Evolutionary conservation across 2,797 vertebrate genomes (phyloP).

Genomic region (Menidia menidia): DNA sequence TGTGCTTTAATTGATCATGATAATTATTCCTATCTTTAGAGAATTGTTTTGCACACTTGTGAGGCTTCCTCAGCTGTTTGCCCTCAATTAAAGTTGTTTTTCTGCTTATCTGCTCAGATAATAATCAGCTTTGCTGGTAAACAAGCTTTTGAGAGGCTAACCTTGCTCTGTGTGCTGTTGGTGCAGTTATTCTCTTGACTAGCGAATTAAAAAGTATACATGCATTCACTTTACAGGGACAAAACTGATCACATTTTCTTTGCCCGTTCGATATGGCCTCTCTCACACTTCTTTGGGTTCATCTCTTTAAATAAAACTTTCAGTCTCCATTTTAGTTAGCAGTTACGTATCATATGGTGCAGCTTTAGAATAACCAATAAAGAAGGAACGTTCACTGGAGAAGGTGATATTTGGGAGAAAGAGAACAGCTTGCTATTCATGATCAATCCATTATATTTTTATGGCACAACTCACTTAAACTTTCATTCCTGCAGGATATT

Average conservation of each 20-base stretch:
- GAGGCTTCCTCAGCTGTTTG: conserved; percentile 66
- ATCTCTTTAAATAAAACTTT: not conserved
- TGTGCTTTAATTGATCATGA: conserved; percentile 54
- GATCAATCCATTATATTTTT: conserved; percentile 46
- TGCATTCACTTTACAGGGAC: conserved; percentile 17
- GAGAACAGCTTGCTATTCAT: conserved; percentile 28
- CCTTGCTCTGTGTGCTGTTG: conserved; percentile 47
- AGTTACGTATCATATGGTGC: not conserved
- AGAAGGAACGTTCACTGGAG: not conserved
- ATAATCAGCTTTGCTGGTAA: conserved; percentile 60
- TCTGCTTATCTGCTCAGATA: conserved; percentile 59
- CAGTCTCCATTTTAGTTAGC: not conserved
- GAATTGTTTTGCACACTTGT: conserved; percentile 52
- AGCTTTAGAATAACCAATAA: not conserved
- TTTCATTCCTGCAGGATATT: conserved; percentile 36
- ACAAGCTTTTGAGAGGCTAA: conserved; percentile 47
- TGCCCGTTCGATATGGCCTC: not conserved
- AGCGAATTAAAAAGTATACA: conserved; percentile 37
- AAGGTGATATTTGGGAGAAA: conserved; percentile 10
- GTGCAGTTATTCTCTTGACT: conserved; percentile 37
- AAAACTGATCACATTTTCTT: not conserved
- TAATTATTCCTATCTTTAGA: conserved; percentile 56
- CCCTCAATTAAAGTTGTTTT: conserved; percentile 64
- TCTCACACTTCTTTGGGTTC: not conserved
- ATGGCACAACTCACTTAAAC: conserved; percentile 17